Base-by-base conservation (phyloP, 2,888 invertebrate species). In the Alviniconcha strummeri region DNA sequence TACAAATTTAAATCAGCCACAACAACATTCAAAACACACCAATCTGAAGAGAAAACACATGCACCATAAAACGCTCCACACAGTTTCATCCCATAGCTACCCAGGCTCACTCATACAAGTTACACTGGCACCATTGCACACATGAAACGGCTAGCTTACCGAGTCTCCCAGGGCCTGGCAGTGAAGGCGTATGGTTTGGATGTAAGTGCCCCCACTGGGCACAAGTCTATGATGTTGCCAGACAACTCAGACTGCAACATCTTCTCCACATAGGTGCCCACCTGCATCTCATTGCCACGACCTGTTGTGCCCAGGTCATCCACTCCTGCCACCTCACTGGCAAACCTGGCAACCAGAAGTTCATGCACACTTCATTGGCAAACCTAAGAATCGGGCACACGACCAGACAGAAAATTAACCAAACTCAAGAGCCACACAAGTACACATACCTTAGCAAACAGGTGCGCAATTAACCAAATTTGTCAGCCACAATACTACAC, bases 241-340 rank as follows among this genome's bases (percentile, higher is more conserved):
- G 99, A 99, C 71, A 99, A 94, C 94, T 99, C 99, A 0, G 99
- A 98, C 75, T 98, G 95, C 94, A 99, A 97, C 95, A 99, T 96
- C 94, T 99, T 99, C 94, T 99, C 98, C 1, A 99, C 98, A 91
- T 99, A 99, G 0, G 99, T 99, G 86, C 99, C 99, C 83, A 99
- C 96, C 86, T 98, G 98, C 99, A 99, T 99, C 87, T 98, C 98
- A 89, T 88, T 89, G 5, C 94, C 94, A 54, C 94, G 90, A 1
- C 94, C 95, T 80, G 95, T 95, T 0, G 95, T 95, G 83, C 99
- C 96, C 86, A 99, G 95, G 94, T 99, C 99, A 93, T 99, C 98
- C 75, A 99, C 96, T 15, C 99, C 99, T 82, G 99, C 99, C n/a
- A 99, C 96, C 95, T 99, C 99, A 3, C 98, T 99, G 4, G 99